Evolutionary conservation across 2,113 vertebrate genomes (phyloP), one percentile per base, ranked within the genome.

Genomic region (Cariama cristata): DNA sequence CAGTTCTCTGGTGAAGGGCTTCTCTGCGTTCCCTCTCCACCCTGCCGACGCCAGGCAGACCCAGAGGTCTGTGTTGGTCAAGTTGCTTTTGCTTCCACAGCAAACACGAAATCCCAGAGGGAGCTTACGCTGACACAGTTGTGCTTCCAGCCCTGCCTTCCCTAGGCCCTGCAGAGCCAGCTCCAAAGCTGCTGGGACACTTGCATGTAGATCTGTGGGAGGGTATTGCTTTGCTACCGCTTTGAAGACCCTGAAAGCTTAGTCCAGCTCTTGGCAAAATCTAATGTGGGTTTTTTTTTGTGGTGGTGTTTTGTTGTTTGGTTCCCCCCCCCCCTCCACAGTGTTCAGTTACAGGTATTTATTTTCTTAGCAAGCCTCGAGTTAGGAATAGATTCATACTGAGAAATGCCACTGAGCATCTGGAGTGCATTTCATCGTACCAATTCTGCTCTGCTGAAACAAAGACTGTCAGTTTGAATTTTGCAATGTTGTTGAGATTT

Each of bases 361-460:
- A 75, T 87, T 97, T 95, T 69, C 68, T 90, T 79, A 92, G 58
- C 79, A 93, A 95, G 90, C 94, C 74, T 92, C 88, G 95, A 96
- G 79, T 97, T 98, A 97, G 91, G 96, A 96, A 47, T 71, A 85
- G 93, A 88, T 73, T 96, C 67, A 33, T 90, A 52, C 95, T 95
- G 97, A 88, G 86, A 98, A 98, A 95, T 97, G 96, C 94, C 97
- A 97, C 92, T 92, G 88, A 97, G 94, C 98, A 98, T 97, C 98
- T 98, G 97, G 94, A 97, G 79, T 96, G 90, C 49, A 27, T 96
- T 96, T 93, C 89, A 47, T 68, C 94, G 94, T 92, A 97, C 95
- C 91, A 73, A 30, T 89, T 93, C 93, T 95, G 88, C 86, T 94
- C 82, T 92, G 88, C 58, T 93, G 96, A 81, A 97, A 93, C 94